phyloP scores from a whole-genome alignment of 2,888 invertebrate genomes.

The Phytoseiulus persimilis region DNA sequence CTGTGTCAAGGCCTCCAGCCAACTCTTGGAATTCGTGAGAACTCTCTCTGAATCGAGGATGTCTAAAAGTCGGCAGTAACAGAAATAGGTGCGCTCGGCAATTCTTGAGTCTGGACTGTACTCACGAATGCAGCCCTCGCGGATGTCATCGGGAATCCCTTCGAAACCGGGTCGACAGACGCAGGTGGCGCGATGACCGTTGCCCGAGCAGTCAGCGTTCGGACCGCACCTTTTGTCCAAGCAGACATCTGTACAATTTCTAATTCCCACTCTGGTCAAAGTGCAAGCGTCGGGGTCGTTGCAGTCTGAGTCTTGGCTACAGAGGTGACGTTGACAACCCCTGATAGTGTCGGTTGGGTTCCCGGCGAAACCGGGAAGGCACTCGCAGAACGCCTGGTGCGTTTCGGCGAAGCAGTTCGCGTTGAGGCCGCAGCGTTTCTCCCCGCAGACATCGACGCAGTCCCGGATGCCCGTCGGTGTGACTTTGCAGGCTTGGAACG shows the following conservation, averaged over 20 bases:
- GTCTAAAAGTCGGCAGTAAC: too few species aligned
- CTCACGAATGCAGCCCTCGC: constrained; percentile 54
- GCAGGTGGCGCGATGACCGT: constrained; percentile 79
- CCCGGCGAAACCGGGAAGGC: constrained; percentile 65
- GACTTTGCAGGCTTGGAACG: constrained; percentile 56
- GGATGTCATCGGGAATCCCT: constrained; percentile 68
- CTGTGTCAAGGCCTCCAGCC: too few species aligned
- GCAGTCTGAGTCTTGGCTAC: constrained; percentile 65
- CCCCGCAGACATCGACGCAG: constrained; percentile 69
- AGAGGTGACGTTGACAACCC: constrained; percentile 50
- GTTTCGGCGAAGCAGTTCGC: constrained; percentile 66
- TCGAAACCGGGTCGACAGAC: constrained; percentile 72
- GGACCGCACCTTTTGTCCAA: constrained; percentile 63
- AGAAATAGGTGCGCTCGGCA: too few species aligned
- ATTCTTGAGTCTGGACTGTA: too few species aligned
- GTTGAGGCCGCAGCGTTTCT: constrained; percentile 71
- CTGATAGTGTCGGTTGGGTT: constrained; percentile 56
- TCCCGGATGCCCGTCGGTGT: constrained; percentile 56
- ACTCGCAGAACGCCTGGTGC: constrained; percentile 68
- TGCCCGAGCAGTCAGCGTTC: constrained; percentile 76
- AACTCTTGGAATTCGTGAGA: too few species aligned
- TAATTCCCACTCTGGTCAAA: constrained; percentile 42
- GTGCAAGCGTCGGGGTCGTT: constrained; percentile 63
- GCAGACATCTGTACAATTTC: constrained; percentile 62
- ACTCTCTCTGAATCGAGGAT: too few species aligned